These are phyloP conservation scores for Ommatoiulus sabulosus DNA, from an alignment of 2,888 invertebrate genomes.

Conservation along the genomic window DNA sequence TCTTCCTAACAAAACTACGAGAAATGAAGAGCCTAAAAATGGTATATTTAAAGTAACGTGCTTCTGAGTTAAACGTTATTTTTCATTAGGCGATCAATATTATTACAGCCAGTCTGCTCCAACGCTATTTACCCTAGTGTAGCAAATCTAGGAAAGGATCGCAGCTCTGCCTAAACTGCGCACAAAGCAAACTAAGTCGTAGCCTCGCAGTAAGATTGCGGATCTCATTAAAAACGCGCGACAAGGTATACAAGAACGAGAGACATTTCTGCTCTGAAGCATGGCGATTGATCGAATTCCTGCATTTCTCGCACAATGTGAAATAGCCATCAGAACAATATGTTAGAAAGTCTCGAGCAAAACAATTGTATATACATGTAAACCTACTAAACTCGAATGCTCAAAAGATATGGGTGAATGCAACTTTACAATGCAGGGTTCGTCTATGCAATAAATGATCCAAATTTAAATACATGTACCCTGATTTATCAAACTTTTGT, in stretches of 20 bases:
- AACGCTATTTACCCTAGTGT: background rate
- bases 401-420: too few relatives aligned
- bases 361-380: too few relatives aligned
- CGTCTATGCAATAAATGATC: too few relatives aligned
- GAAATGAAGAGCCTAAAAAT: background rate
- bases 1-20: constrained; percentile 22
- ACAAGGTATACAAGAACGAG: background rate
- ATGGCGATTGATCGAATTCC: constrained; percentile 26
- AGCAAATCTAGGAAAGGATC: background rate
- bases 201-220: background rate
- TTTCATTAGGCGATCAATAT: constrained; percentile 23
- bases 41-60: constrained; percentile 30
- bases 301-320: background rate
- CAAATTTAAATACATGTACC: too few relatives aligned
- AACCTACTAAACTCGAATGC: too few relatives aligned
- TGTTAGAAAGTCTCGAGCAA: too few relatives aligned
- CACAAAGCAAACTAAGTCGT: background rate
- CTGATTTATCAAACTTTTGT: too few relatives aligned
- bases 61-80: constrained; percentile 21
- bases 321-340: too few relatives aligned
- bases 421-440: too few relatives aligned
- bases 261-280: background rate
- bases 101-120: background rate
- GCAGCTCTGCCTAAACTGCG: background rate
- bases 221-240: background rate